A percentile compares a stretch with the other conserved stretches of the same genome.
phyloP scores from a whole-genome alignment of 2,113 vertebrate species.

The Tachysurus fulvidraco region DNA sequence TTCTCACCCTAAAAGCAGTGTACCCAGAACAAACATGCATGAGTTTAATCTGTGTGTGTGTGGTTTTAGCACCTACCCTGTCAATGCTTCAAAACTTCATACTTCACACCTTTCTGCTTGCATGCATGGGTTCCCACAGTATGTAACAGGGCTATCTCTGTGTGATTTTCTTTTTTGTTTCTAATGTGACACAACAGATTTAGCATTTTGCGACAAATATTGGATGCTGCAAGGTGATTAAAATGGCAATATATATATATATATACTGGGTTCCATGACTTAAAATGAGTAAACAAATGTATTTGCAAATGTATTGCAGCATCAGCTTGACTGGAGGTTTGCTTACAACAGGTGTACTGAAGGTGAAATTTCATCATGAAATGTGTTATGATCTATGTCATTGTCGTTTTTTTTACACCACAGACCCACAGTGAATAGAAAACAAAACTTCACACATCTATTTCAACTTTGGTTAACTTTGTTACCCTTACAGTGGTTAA shows the following conservation, averaged over 20 bases:
- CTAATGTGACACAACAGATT: not conserved
- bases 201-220: not conserved
- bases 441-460: not conserved
- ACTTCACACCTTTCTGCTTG: slow-evolving; percentile 8
- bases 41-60: slow-evolving; percentile 20
- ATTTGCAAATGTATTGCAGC: not conserved
- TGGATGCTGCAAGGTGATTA: not conserved
- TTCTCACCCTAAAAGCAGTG: slow-evolving; percentile 36
- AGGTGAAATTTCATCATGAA: not conserved
- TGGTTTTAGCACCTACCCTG: slow-evolving; percentile 5
- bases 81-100: slow-evolving; percentile 24
- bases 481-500: not conserved
- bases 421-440: not conserved
- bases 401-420: not conserved
- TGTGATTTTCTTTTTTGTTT: not conserved
- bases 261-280: not conserved
- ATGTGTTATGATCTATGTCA: not conserved
- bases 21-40: slow-evolving; percentile 26
- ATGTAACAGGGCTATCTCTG: not conserved
- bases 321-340: not conserved
- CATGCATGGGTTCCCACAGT: slow-evolving; percentile 1
- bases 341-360: not conserved
- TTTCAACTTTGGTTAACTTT: not conserved
- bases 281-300: not conserved
- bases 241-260: not conserved